Evolutionary conservation across 2,797 vertebrate genomes (phyloP).

Genomic region (Notolabrus celidotus): DNA sequence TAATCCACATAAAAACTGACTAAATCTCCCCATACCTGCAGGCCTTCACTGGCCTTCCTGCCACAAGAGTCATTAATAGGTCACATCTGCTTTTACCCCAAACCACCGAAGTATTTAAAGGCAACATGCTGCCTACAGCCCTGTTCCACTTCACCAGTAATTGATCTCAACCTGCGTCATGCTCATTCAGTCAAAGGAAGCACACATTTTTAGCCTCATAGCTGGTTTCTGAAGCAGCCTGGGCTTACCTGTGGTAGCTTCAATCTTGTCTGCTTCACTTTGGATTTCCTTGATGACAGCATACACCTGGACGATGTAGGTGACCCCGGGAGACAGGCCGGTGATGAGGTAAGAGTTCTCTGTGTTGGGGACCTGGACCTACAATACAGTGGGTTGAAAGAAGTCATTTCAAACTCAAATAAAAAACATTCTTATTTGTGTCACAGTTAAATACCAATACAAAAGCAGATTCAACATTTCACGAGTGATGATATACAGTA

Average conservation of each 20-base stretch:
- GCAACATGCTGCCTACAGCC: slow-evolving; percentile 5
- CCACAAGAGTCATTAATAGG: slow-evolving; percentile 22
- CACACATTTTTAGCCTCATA: neutral
- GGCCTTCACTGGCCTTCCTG: slow-evolving; percentile 13
- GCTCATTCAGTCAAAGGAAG: slow-evolving; percentile 6
- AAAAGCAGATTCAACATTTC: no score
- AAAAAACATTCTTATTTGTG: no score
- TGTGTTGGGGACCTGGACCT: slow-evolving; percentile 83
- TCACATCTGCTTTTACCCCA: slow-evolving; percentile 30
- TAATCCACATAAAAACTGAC: slow-evolving; percentile 38
- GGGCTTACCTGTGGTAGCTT: slow-evolving; percentile 88
- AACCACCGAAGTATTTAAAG: slow-evolving; percentile 22
- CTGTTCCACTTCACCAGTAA: neutral
- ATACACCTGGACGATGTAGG: slow-evolving; percentile 84
- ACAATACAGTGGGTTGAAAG: neutral
- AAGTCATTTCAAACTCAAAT: no score
- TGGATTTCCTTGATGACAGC: slow-evolving; percentile 83
- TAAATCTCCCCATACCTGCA: slow-evolving; percentile 20
- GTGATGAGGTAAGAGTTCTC: slow-evolving; percentile 85
- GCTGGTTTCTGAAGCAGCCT: neutral
- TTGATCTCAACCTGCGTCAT: neutral
- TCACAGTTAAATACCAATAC: neutral
- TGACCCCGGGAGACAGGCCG: slow-evolving; percentile 84
- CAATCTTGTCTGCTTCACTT: slow-evolving; percentile 84
- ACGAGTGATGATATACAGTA: no score